A percentile compares a stretch with the other conserved stretches of the same genome.
Conservation (phyloP, 2,113 vertebrate genomes). For the Chrysemys picta region DNA sequence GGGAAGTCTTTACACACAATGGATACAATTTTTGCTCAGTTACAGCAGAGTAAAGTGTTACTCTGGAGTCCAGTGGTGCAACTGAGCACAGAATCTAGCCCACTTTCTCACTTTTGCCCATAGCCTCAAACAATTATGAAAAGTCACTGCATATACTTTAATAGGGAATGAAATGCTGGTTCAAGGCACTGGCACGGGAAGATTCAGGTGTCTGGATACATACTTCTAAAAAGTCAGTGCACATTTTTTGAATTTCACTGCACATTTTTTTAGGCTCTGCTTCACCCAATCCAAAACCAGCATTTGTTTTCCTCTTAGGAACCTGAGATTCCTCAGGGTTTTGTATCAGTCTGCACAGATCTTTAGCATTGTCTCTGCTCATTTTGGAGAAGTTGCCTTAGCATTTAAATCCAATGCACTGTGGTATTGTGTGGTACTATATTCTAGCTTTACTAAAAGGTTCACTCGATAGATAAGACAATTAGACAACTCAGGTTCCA, state of each 20-base stretch:
- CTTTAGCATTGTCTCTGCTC: neutral
- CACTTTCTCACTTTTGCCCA: neutral
- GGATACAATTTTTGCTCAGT: neutral
- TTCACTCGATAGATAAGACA: neutral
- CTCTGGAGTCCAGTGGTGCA: neutral
- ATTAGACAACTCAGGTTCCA: neutral
- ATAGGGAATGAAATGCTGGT: neutral
- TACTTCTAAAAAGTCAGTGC: neutral
- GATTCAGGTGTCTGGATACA: neutral
- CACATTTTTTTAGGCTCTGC: neutral
- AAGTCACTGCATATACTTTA: neutral
- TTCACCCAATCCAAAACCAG: neutral
- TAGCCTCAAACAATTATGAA: neutral
- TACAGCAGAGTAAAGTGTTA: neutral
- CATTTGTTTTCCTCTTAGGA: neutral
- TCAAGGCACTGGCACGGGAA: neutral
- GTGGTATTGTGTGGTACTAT: neutral
- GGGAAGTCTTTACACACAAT: conserved; percentile 25
- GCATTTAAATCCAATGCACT: neutral
- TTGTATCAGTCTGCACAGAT: neutral
- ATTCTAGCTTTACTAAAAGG: neutral
- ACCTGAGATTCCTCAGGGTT: neutral
- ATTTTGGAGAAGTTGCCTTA: neutral
- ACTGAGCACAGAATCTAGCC: neutral
- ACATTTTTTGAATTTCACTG: neutral